These are phyloP conservation scores for Psilopsiagon aymara DNA, from an alignment of 2,113 vertebrate species.

Conservation along the genomic window DNA sequence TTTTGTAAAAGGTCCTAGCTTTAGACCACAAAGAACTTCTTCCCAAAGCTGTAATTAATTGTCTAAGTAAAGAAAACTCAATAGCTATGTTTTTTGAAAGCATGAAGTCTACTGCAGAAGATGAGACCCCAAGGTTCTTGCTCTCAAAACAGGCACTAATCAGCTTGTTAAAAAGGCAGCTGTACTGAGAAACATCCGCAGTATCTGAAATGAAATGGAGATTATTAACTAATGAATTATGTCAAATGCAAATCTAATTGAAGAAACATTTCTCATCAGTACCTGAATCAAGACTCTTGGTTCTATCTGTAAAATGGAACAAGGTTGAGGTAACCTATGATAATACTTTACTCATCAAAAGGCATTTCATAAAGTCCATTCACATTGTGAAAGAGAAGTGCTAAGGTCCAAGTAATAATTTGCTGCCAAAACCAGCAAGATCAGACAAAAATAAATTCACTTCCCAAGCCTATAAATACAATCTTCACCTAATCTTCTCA, in stretches of 20 bases:
- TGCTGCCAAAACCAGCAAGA: not conserved
- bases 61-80: slow-evolving; percentile 79
- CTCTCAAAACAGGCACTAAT: slow-evolving; percentile 83
- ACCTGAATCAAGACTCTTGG: not conserved
- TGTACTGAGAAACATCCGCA: slow-evolving; percentile 76
- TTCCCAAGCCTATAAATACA: not conserved
- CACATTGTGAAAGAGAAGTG: not conserved
- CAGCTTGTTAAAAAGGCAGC: slow-evolving; percentile 83
- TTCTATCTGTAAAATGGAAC: not conserved
- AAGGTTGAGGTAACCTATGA: not conserved
- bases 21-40: slow-evolving; percentile 88
- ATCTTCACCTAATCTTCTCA: not conserved
- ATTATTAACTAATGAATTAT: not conserved
- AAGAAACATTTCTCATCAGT: not conserved
- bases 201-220: slow-evolving; percentile 76
- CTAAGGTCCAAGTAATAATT: not conserved
- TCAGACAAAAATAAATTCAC: not conserved
- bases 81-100: slow-evolving; percentile 81
- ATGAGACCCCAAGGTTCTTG: slow-evolving; percentile 82
- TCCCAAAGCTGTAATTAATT: slow-evolving; percentile 87
- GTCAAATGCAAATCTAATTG: not conserved
- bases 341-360: not conserved
- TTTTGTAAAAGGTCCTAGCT: slow-evolving; percentile 87
- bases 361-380: not conserved
- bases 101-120: slow-evolving; percentile 88